Base-by-base conservation (phyloP, 2,797 vertebrate species). In the Triplophysa bombifrons region DNA sequence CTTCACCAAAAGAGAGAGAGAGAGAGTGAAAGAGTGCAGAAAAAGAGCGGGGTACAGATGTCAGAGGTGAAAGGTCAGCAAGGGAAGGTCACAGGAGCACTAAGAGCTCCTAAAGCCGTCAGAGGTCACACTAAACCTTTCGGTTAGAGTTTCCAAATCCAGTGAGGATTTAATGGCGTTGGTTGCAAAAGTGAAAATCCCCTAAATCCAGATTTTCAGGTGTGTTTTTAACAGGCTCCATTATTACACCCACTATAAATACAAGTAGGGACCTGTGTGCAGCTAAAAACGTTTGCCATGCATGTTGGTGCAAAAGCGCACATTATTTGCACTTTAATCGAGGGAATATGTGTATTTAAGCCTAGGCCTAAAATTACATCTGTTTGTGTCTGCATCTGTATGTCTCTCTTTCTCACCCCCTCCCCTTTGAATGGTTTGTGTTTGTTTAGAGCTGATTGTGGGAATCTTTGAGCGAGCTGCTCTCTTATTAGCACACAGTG, bases 121-220 rank as follows among this genome's bases (percentile, higher is more conserved):
- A 66, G 78, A 73, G 70, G 78, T 72, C 69, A 73, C 66, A 48
- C 70, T 65, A 80, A 72, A 58, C 70, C 68, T 72, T 78, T 72
- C 0, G 46, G 58, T 78, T 72, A 55, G 34, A 56, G 63, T 80
- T 80, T 48, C 70, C 22, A 46, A 73, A 80, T 72, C 70, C 78
- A n/a, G 13, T 3, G 17, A 76, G 85, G 63, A 56, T 84, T 86
- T 84, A 84, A 76, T 73, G 48, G 74, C 48, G 74, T 78, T 78
- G 65, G 70, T 85, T 82, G 84, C 84, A 69, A 69, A 78, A 76
- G 55, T 77, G 78, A 80, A 80, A 83, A 72, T 78, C 78, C 64
- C 55, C 16, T 25, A 70, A 84, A 78, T 80, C 63, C 51, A 46
- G 22, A 84, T 63, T 80, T 72, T 65, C 73, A 77, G 78, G 67